Percentiles rank a stretch among this genome's conserved stretches.
phyloP scores from a whole-genome alignment of 2,888 invertebrate genomes.

The Erebia aethiops region DNA sequence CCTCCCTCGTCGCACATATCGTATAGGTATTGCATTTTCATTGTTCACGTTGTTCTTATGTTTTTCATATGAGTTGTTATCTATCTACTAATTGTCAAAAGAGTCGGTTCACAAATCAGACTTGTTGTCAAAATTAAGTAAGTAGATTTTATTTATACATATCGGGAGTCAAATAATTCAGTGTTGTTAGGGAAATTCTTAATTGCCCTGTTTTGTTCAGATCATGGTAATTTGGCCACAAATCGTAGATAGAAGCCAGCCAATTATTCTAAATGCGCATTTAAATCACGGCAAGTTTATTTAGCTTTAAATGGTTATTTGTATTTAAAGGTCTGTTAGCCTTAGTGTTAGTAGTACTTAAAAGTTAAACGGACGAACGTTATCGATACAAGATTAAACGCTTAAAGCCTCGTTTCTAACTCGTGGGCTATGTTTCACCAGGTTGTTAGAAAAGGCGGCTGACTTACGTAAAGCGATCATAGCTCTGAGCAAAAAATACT shows the following conservation, averaged over 20 bases:
- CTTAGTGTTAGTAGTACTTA: conserved; percentile 28
- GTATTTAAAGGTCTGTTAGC: conserved; percentile 24
- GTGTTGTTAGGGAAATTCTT: neutral
- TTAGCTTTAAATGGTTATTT: conserved; percentile 20
- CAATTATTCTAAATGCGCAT: conserved; percentile 14
- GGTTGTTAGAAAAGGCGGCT: conserved; percentile 19
- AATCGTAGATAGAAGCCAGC: neutral
- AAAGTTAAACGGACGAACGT: conserved; percentile 25
- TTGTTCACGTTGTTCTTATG: no score
- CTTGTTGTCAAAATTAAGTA: no score
- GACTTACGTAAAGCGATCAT: conserved; percentile 20
- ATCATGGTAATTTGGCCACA: neutral
- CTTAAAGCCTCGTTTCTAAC: conserved; percentile 20
- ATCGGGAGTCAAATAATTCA: neutral
- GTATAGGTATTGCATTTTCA: no score
- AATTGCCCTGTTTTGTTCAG: neutral
- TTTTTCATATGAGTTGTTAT: no score
- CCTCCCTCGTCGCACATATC: no score
- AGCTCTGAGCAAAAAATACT: conserved; percentile 20
- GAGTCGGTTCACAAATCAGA: no score
- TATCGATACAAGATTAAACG: conserved; percentile 30
- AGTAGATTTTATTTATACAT: no score
- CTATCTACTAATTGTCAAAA: no score
- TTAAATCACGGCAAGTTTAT: conserved; percentile 23
- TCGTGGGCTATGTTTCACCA: conserved; percentile 26